These are phyloP conservation scores for Falco berigora DNA, from an alignment of 2,797 vertebrate species.

Conservation along the genomic window DNA sequence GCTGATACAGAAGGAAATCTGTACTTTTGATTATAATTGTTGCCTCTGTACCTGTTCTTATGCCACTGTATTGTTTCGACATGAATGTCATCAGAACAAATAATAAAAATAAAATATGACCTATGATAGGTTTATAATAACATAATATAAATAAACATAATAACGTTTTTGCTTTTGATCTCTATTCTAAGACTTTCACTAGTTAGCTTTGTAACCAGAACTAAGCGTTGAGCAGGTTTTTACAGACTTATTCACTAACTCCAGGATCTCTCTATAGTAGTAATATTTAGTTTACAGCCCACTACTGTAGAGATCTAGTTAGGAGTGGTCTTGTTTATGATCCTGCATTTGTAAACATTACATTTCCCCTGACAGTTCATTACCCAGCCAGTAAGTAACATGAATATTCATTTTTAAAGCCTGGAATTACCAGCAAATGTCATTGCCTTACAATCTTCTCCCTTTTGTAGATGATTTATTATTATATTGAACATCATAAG, in stretches of 20 bases:
- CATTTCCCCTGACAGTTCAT: neutral
- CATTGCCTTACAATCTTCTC: neutral
- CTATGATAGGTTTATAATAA: neutral
- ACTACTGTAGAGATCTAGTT: neutral
- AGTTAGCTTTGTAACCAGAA: neutral
- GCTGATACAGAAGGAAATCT: neutral
- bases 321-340: neutral
- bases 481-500: neutral
- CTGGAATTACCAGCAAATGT: neutral
- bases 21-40: neutral
- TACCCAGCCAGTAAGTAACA: neutral
- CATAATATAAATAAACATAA: neutral
- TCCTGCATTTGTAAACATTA: neutral
- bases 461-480: neutral
- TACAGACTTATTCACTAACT: neutral
- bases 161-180: neutral
- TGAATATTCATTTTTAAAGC: conserved; percentile 1
- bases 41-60: neutral
- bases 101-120: neutral
- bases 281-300: neutral
- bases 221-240: neutral
- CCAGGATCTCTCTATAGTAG: neutral
- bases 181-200: neutral
- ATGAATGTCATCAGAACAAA: neutral
- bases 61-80: neutral